These are phyloP conservation scores for Notolabrus celidotus DNA, from an alignment of 2,797 vertebrate genomes.

Conservation along the genomic window DNA sequence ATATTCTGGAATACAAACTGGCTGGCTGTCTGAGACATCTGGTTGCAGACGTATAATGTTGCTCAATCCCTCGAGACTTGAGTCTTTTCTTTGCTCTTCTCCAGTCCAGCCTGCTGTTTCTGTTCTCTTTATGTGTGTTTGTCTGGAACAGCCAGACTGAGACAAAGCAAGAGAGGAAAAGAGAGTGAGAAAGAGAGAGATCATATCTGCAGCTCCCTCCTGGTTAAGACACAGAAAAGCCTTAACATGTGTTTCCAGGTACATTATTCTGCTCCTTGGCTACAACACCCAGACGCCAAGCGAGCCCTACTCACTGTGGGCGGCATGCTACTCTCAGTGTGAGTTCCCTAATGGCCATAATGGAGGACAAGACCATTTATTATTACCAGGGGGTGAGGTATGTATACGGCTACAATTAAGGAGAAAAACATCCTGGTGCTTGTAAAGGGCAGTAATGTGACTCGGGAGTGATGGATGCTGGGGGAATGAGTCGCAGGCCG, in stretches of 20 bases:
- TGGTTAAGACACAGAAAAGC: conserved; percentile 52
- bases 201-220: conserved; percentile 8
- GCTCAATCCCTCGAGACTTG: conserved; percentile 42
- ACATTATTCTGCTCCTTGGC: conserved; percentile 67
- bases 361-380: conserved; percentile 85
- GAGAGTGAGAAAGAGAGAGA: neutral
- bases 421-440: conserved; percentile 82
- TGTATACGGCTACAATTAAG: conserved; percentile 86
- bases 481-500: conserved; percentile 80
- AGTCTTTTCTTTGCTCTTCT: conserved; percentile 36
- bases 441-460: conserved; percentile 86
- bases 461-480: conserved; percentile 83
- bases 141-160: conserved; percentile 8
- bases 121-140: conserved; percentile 38
- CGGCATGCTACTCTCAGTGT: conserved; percentile 75
- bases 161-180: conserved; percentile 12
- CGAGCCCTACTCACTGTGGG: conserved; percentile 75
- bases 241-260: conserved; percentile 66
- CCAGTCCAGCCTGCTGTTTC: conserved; percentile 40
- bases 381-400: conserved; percentile 73
- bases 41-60: conserved; percentile 61
- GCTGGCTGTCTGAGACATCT: conserved; percentile 61
- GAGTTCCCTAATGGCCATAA: conserved; percentile 83
- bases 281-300: conserved; percentile 61
- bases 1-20: conserved; percentile 21